Percentiles rank a stretch among this genome's conserved stretches.
These are phyloP conservation scores for Drosophila macrothrix DNA, from an alignment of 2,888 invertebrate species.

Conservation along the genomic window DNA sequence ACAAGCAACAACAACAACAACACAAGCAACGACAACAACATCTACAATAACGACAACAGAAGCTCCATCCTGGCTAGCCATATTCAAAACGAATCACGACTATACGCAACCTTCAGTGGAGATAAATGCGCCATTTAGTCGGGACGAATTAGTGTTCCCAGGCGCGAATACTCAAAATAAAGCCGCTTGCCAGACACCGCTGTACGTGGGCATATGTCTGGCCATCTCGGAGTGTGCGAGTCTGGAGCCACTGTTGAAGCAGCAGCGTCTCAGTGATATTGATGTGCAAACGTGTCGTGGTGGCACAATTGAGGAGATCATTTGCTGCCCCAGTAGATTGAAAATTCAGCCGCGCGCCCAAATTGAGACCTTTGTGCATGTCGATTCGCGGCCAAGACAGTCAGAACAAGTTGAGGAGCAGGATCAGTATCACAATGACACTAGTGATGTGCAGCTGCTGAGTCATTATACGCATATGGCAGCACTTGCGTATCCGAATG, in stretches of 20 bases:
- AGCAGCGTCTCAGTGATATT: slow-evolving; percentile 45
- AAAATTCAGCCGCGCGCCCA: slow-evolving; percentile 54
- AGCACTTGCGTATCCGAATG: slow-evolving; percentile 63
- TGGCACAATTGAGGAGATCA: slow-evolving; percentile 65
- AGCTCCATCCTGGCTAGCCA: slow-evolving; percentile 38
- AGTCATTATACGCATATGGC: slow-evolving; percentile 57
- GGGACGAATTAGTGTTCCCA: slow-evolving; percentile 9
- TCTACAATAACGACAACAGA: slow-evolving; percentile 8
- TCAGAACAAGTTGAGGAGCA: not conserved
- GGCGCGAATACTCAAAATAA: not conserved
- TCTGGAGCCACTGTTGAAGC: slow-evolving; percentile 43
- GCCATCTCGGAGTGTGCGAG: slow-evolving; percentile 50
- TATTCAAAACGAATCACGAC: slow-evolving; percentile 63
- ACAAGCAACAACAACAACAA: not conserved
- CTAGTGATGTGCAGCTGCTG: slow-evolving; percentile 30
- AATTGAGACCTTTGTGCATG: slow-evolving; percentile 3
- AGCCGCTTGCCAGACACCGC: slow-evolving; percentile 50
- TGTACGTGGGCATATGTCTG: slow-evolving; percentile 61
- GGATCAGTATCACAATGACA: slow-evolving; percentile 13
- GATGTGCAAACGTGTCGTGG: slow-evolving; percentile 53
- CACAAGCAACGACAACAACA: not conserved
- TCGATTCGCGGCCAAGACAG: not conserved
- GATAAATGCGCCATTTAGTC: not conserved
- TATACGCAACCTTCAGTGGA: slow-evolving; percentile 30
- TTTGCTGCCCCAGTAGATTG: slow-evolving; percentile 63